Evolutionary conservation across 2,113 vertebrate genomes (phyloP).

Genomic region (Mastomys natalensis): DNA sequence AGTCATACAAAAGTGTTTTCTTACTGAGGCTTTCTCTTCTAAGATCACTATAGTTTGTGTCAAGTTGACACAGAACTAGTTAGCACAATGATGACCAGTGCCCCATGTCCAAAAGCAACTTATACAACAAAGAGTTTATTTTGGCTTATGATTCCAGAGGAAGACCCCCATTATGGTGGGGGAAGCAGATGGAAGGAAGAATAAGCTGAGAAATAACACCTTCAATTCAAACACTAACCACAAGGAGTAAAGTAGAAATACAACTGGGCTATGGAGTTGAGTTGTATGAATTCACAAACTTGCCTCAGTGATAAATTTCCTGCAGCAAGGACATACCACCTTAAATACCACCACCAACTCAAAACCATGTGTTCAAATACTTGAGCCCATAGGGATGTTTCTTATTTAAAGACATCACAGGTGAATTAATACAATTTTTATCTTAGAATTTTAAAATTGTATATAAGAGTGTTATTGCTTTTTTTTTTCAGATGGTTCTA

Average conservation of each 20-base stretch:
- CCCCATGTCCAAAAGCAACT: neutral
- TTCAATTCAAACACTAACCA: neutral
- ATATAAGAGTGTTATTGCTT: neutral
- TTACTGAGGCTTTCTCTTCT: neutral
- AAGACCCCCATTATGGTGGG: neutral
- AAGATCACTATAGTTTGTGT: neutral
- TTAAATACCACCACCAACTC: neutral
- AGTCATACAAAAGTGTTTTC: neutral
- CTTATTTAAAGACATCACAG: neutral
- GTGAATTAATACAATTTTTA: constrained; percentile 37
- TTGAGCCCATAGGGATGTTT: neutral
- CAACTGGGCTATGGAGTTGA: neutral
- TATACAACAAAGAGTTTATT: neutral
- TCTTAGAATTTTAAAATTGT: constrained; percentile 50
- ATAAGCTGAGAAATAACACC: neutral
- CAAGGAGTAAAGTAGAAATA: neutral
- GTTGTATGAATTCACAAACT: neutral
- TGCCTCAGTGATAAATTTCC: neutral
- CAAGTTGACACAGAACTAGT: neutral
- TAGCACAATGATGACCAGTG: neutral
- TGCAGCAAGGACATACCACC: neutral
- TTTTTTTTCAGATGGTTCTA: constrained; percentile 17
- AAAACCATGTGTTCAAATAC: neutral
- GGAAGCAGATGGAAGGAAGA: neutral
- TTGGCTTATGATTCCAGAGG: neutral